Conservation (phyloP, 2,113 vertebrate genomes). For the Sterrhoptilus dennistouni region DNA sequence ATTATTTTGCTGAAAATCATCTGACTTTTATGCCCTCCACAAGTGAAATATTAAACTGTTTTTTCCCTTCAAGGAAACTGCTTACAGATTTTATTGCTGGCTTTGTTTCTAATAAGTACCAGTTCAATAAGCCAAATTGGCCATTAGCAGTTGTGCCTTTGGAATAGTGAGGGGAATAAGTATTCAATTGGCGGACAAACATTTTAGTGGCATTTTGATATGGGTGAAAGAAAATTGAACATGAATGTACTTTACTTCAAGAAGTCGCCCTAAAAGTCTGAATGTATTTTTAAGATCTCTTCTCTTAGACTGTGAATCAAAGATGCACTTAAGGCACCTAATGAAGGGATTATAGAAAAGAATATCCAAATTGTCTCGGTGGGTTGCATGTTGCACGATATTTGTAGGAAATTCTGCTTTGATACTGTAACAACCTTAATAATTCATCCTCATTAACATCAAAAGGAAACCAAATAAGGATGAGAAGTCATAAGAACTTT, state of each 20-base stretch:
- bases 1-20: conserved; percentile 17
- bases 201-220: background rate
- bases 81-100: background rate
- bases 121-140: background rate
- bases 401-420: background rate
- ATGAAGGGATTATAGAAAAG: background rate
- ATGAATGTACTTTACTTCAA: background rate
- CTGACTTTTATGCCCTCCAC: background rate
- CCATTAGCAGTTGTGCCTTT: background rate
- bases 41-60: background rate
- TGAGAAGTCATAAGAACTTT: background rate
- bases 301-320: background rate
- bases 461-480: background rate
- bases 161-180: background rate
- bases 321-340: background rate
- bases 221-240: background rate
- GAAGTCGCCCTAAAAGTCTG: background rate
- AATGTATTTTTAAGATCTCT: background rate
- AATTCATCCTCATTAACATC: background rate
- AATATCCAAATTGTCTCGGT: background rate
- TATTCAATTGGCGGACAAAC: background rate
- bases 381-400: background rate
- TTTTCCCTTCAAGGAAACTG: background rate
- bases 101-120: background rate
- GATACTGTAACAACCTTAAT: background rate